Percentiles rank a stretch among this genome's conserved stretches.
Evolutionary conservation across 2,113 vertebrate genomes (phyloP).

Genomic region (Sinocyclocheilus anophthalmus): DNA sequence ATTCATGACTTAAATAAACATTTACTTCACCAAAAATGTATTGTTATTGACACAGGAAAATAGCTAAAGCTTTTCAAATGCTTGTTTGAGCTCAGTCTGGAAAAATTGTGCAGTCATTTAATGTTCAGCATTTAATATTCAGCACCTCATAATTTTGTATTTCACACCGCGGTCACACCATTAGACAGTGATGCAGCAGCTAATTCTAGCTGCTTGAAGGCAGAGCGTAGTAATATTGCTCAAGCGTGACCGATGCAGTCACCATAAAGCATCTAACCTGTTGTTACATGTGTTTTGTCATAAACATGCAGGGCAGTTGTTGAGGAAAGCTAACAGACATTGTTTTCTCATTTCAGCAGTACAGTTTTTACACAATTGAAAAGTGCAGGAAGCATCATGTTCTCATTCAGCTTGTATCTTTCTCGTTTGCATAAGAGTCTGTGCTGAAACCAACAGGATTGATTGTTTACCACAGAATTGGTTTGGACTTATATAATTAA

Average conservation of each 20-base stretch:
- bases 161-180: neutral
- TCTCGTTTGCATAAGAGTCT: neutral
- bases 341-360: neutral
- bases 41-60: neutral
- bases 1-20: neutral
- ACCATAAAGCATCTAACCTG: neutral
- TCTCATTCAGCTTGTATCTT: neutral
- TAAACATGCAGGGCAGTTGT: neutral
- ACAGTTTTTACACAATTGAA: neutral
- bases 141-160: conserved; percentile 6
- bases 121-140: conserved; percentile 21
- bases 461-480: conserved; percentile 8
- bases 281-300: neutral
- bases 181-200: neutral
- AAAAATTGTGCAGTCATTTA: conserved; percentile 7
- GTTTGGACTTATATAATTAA: conserved; percentile 61
- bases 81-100: conserved; percentile 8
- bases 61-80: neutral
- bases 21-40: neutral
- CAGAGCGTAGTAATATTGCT: neutral
- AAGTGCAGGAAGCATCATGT: neutral
- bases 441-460: neutral
- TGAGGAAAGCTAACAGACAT: neutral
- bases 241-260: neutral
- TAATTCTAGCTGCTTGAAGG: neutral